Percentiles rank a stretch among this genome's conserved stretches.
phyloP scores from a whole-genome alignment of 2,888 invertebrate genomes.

The Lithosia quadra region DNA sequence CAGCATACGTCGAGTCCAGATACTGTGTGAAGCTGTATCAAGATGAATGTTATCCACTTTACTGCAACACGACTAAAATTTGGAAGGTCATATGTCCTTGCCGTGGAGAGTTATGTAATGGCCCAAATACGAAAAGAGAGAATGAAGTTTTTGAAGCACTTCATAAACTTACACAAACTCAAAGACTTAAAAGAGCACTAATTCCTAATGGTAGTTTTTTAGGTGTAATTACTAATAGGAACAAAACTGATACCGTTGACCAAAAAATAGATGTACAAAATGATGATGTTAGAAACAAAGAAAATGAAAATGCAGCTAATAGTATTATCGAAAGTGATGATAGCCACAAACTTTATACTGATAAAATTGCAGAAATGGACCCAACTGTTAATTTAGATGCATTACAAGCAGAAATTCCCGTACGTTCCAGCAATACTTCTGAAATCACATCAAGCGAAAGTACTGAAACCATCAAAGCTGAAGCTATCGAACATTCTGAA shows the following conservation, averaged over 20 bases:
- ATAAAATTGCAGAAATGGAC: background rate
- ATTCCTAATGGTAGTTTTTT: slow-evolving; percentile 43
- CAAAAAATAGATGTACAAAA: slow-evolving; percentile 24
- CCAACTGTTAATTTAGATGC: background rate
- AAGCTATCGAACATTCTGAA: slow-evolving; percentile 7
- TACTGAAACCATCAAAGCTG: background rate
- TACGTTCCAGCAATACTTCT: background rate
- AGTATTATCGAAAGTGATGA: slow-evolving; percentile 8
- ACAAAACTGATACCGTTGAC: slow-evolving; percentile 38
- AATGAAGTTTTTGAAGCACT: slow-evolving; percentile 70
- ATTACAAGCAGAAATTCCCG: background rate
- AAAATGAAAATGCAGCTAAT: slow-evolving; percentile 13
- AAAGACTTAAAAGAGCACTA: slow-evolving; percentile 51
- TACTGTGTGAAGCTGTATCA: slow-evolving; percentile 80
- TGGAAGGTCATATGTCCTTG: slow-evolving; percentile 82
- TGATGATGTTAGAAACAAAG: slow-evolving; percentile 18
- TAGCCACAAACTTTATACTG: background rate
- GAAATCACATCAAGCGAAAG: background rate
- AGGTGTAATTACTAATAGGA: slow-evolving; percentile 31
- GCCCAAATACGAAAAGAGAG: slow-evolving; percentile 72
- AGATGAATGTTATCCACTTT: slow-evolving; percentile 79
- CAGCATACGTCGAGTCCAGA: slow-evolving; percentile 78
- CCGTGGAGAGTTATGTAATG: slow-evolving; percentile 79
- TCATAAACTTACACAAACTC: slow-evolving; percentile 52
- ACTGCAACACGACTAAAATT: slow-evolving; percentile 76